Conservation (phyloP, 2,888 invertebrate species). For the Antheraea assamensis region DNA sequence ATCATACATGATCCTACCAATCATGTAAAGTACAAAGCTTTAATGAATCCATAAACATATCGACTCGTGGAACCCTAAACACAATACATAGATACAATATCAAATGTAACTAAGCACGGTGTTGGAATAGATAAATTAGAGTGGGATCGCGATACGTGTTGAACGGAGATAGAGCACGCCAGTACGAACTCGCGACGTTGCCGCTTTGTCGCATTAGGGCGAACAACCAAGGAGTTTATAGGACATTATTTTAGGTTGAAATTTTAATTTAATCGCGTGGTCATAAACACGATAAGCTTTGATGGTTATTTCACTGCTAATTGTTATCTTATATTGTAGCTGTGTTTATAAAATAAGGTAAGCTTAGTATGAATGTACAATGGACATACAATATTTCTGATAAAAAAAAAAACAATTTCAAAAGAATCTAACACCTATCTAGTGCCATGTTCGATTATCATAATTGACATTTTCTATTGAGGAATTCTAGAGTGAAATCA, state of each 20-base stretch:
- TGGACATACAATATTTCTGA: no score
- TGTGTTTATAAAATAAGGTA: no score
- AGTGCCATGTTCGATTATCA: no score
- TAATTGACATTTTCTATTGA: no score
- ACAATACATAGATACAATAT: slow-evolving; percentile 20
- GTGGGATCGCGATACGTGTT: slow-evolving; percentile 30
- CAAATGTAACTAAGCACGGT: slow-evolving; percentile 26
- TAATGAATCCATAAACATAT: slow-evolving; percentile 1
- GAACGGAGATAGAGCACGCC: slow-evolving; percentile 33
- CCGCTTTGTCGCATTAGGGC: slow-evolving; percentile 36
- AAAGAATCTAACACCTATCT: no score
- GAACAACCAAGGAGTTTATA: not conserved
- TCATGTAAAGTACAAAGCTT: not conserved
- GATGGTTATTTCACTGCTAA: not conserved
- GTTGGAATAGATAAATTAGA: slow-evolving; percentile 38
- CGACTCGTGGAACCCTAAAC: slow-evolving; percentile 9
- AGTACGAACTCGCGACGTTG: slow-evolving; percentile 7
- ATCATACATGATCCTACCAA: not conserved
- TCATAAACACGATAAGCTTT: not conserved
- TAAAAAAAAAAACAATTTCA: no score
- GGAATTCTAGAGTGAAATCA: no score
- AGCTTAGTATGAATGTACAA: no score
- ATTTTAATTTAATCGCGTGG: not conserved
- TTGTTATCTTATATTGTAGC: not conserved
- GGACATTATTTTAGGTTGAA: not conserved